Conservation (phyloP, 1,140 invertebrate genomes). For the Caenorhabditis remanei region DNA sequence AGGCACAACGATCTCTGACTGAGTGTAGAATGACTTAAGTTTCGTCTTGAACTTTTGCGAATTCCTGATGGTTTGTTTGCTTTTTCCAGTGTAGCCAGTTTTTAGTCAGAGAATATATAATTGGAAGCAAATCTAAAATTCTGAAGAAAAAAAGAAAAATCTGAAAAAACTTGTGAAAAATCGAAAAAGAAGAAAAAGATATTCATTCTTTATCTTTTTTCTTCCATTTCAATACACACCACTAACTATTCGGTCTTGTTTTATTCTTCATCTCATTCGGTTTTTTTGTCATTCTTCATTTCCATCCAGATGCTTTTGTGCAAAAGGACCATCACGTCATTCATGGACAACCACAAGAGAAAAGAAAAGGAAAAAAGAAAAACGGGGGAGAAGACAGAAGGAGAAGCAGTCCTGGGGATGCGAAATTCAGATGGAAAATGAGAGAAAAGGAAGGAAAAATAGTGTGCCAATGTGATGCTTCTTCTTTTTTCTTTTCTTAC, state of each 20-base stretch:
- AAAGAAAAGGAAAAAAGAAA: background rate
- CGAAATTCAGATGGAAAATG: conserved; percentile 54
- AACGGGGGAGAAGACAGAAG: background rate
- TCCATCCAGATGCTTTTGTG: conserved; percentile 34
- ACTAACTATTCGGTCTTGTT: conserved; percentile 24
- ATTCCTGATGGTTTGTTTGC: too few relatives aligned
- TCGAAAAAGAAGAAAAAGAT: background rate
- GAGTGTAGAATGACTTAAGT: too few relatives aligned
- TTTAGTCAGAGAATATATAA: too few relatives aligned
- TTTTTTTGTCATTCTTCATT: conserved; percentile 45
- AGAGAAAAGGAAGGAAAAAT: conserved; percentile 54
- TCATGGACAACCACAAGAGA: conserved; percentile 13
- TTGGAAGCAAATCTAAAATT: background rate
- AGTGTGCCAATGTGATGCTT: conserved; percentile 52
- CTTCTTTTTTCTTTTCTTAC: conserved; percentile 54
- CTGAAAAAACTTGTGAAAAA: background rate
- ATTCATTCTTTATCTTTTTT: conserved; percentile 37
- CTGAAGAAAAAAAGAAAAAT: background rate
- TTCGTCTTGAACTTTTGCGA: too few relatives aligned
- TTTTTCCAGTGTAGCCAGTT: too few relatives aligned
- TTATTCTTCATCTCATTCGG: background rate
- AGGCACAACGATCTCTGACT: too few relatives aligned
- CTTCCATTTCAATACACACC: conserved; percentile 42
- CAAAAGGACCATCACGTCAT: conserved; percentile 44
- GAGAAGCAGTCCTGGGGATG: background rate